Evolutionary conservation across 2,797 vertebrate genomes (phyloP).

Genomic region (Sebastes flavidus): DNA sequence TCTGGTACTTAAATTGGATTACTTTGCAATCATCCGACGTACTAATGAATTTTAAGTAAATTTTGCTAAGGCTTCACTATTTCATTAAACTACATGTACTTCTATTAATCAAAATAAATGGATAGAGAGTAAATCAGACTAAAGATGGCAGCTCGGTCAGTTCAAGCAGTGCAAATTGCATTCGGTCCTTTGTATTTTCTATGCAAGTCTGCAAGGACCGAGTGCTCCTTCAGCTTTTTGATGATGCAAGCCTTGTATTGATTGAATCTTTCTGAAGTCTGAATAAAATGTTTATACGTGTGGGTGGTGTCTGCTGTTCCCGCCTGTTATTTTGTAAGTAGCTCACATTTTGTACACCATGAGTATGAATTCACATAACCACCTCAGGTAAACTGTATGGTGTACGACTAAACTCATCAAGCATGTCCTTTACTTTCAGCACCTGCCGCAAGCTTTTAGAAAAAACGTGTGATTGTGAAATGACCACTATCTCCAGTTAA

Average conservation of each 20-base stretch:
- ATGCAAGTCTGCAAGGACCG: background rate
- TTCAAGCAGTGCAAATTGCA: slow-evolving; percentile 45
- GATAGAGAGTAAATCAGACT: slow-evolving; percentile 27
- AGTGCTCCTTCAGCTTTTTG: background rate
- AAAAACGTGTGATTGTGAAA: background rate
- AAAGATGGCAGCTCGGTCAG: background rate
- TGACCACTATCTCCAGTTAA: background rate
- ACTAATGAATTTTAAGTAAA: slow-evolving; percentile 13
- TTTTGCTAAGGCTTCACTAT: background rate
- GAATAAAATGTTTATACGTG: slow-evolving; percentile 12
- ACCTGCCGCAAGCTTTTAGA: background rate
- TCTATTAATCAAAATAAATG: slow-evolving; percentile 39
- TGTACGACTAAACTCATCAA: background rate
- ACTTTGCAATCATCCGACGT: background rate
- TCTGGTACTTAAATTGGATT: background rate
- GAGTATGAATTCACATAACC: background rate
- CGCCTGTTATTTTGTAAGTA: slow-evolving; percentile 18
- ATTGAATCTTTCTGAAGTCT: slow-evolving; percentile 2
- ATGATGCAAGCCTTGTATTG: slow-evolving; percentile 6
- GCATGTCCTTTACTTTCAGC: background rate
- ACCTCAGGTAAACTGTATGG: background rate
- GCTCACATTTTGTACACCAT: background rate
- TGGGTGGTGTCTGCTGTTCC: slow-evolving; percentile 6
- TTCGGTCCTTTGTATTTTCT: slow-evolving; percentile 11
- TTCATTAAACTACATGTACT: slow-evolving; percentile 38